Conservation (phyloP, 1,140 invertebrate species). For the Drosophila pachea region DNA sequence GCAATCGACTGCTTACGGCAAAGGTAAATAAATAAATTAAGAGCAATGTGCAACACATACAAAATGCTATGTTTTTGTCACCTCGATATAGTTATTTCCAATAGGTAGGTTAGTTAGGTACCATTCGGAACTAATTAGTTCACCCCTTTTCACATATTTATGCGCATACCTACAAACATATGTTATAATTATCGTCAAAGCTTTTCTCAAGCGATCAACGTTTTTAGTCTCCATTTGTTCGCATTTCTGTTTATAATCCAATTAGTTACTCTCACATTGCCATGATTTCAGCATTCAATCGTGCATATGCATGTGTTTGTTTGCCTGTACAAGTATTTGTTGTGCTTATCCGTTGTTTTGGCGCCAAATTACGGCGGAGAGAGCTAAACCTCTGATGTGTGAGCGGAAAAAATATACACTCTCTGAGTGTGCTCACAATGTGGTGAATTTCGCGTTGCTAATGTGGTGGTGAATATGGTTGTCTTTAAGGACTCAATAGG, state of each 20-base stretch:
- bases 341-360: slow-evolving; percentile 26
- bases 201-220: slow-evolving; percentile 9
- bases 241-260: slow-evolving; percentile 26
- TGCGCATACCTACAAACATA: not conserved
- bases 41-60: too few relatives aligned
- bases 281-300: too few relatives aligned
- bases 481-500: slow-evolving; percentile 15
- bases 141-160: not conserved
- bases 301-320: not conserved
- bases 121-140: not conserved
- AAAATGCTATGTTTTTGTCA: too few relatives aligned
- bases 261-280: slow-evolving; percentile 8
- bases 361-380: slow-evolving; percentile 42
- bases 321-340: not conserved
- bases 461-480: slow-evolving; percentile 12
- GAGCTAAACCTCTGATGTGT: slow-evolving; percentile 8
- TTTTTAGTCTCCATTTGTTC: not conserved
- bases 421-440: not conserved
- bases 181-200: slow-evolving; percentile 5
- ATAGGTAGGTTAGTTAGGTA: too few relatives aligned
- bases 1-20: not conserved
- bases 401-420: slow-evolving; percentile 11
- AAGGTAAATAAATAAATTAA: too few relatives aligned
- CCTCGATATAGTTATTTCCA: too few relatives aligned
- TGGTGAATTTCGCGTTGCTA: slow-evolving; percentile 6